Evolutionary conservation across 2,888 invertebrate genomes (phyloP).

Genomic region (Lobophora halterata): DNA sequence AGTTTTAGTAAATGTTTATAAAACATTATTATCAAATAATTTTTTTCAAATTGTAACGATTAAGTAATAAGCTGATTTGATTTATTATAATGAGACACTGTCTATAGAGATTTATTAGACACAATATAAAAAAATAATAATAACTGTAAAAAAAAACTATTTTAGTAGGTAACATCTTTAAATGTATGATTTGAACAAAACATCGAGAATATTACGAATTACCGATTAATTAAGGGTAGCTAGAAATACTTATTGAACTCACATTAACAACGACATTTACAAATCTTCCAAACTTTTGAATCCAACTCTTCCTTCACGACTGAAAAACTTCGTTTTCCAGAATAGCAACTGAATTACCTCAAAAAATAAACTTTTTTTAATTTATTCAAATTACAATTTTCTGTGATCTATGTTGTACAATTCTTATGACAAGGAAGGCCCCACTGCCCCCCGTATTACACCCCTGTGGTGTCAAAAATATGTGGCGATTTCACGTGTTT

Average conservation of each 20-base stretch:
- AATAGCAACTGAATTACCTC: conserved; percentile 38
- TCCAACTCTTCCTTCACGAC: conserved; percentile 19
- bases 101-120: conserved; percentile 9
- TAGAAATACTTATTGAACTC: conserved; percentile 6
- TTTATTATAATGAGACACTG: conserved; percentile 8
- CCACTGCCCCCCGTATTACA: not conserved
- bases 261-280: too few species aligned
- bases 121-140: conserved; percentile 4
- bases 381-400: conserved; percentile 26
- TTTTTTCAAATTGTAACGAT: conserved; percentile 6
- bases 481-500: conserved; percentile 11
- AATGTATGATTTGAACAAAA: conserved; percentile 21
- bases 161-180: not conserved
- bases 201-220: conserved; percentile 48
- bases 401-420: conserved; percentile 52
- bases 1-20: conserved; percentile 35
- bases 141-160: conserved; percentile 2
- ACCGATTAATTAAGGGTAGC: conserved; percentile 16
- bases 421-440: conserved; percentile 20
- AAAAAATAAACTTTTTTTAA: conserved; percentile 24
- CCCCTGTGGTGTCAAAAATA: not conserved
- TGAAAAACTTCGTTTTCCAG: conserved; percentile 36
- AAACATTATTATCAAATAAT: conserved; percentile 29
- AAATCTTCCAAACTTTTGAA: conserved; percentile 3
- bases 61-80: conserved; percentile 5